phyloP scores from a whole-genome alignment of 1,140 invertebrate genomes.

The Pogonus chalceus region DNA sequence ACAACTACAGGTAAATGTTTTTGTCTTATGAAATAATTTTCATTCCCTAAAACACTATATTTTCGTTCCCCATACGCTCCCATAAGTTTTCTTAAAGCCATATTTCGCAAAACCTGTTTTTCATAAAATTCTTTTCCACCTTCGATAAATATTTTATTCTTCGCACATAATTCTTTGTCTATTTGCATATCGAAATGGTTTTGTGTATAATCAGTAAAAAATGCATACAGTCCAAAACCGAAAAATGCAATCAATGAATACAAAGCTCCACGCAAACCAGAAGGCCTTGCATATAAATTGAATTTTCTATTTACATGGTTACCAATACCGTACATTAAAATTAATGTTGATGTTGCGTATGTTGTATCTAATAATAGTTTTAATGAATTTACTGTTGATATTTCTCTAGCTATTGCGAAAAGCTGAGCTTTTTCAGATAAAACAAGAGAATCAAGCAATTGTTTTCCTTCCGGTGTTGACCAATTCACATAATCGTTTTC shows the following conservation, averaged over 20 bases:
- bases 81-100: slow-evolving; percentile 54
- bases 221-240: slow-evolving; percentile 46
- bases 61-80: slow-evolving; percentile 43
- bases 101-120: slow-evolving; percentile 60
- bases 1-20: slow-evolving; percentile 49
- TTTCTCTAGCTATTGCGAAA: slow-evolving; percentile 65
- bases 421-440: slow-evolving; percentile 63
- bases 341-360: slow-evolving; percentile 36
- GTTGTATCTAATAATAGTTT: slow-evolving; percentile 43
- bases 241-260: slow-evolving; percentile 49
- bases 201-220: slow-evolving; percentile 51
- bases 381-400: slow-evolving; percentile 46
- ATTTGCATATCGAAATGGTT: slow-evolving; percentile 47
- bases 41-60: slow-evolving; percentile 59
- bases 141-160: slow-evolving; percentile 51
- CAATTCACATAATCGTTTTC: slow-evolving; percentile 47
- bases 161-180: slow-evolving; percentile 47
- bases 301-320: slow-evolving; percentile 41
- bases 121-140: slow-evolving; percentile 67
- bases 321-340: slow-evolving; percentile 40
- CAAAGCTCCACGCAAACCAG: slow-evolving; percentile 38
- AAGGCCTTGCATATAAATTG: slow-evolving; percentile 44
- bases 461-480: slow-evolving; percentile 45
- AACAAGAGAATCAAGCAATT: slow-evolving; percentile 52
- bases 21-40: slow-evolving; percentile 50